A percentile compares a stretch with the other conserved stretches of the same genome.
Evolutionary conservation across 64 coral and sea anemone genomes (phyloP).

Genomic region (Dendronephthya gigantea): DNA sequence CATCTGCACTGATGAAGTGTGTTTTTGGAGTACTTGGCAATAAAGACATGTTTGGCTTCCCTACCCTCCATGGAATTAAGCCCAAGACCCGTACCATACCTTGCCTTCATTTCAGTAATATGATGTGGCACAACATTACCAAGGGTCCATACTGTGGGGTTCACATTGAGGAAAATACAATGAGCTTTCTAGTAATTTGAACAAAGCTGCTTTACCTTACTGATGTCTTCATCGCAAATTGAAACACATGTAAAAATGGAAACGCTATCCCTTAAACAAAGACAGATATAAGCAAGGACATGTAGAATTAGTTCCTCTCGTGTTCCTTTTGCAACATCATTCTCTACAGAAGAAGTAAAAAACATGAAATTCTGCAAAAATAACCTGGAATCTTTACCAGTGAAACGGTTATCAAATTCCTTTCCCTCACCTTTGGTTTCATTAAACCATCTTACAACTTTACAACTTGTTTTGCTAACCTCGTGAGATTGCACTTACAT

Average conservation of each 20-base stretch:
- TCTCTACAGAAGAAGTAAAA: not conserved
- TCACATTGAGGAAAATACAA: not conserved
- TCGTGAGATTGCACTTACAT: not conserved
- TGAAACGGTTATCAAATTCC: not conserved
- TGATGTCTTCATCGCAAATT: slow-evolving; percentile 1
- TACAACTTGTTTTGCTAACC: not conserved
- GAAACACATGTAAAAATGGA: not conserved
- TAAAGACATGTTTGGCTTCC: not conserved
- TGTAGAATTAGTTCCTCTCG: not conserved
- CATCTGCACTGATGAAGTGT: not conserved
- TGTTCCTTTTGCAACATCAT: not conserved
- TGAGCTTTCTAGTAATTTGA: not conserved
- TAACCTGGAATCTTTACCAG: not conserved
- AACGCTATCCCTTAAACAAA: not conserved
- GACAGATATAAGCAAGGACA: not conserved
- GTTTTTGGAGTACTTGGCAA: not conserved
- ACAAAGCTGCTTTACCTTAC: not conserved
- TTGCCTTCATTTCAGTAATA: not conserved
- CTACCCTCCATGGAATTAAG: not conserved
- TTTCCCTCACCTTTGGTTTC: not conserved
- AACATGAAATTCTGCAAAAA: not conserved
- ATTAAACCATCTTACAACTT: not conserved
- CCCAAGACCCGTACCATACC: not conserved
- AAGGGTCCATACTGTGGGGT: not conserved
- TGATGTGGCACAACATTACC: not conserved